Evolutionary conservation across 2,888 invertebrate genomes (phyloP).

Genomic region (Zonitis immaculata): DNA sequence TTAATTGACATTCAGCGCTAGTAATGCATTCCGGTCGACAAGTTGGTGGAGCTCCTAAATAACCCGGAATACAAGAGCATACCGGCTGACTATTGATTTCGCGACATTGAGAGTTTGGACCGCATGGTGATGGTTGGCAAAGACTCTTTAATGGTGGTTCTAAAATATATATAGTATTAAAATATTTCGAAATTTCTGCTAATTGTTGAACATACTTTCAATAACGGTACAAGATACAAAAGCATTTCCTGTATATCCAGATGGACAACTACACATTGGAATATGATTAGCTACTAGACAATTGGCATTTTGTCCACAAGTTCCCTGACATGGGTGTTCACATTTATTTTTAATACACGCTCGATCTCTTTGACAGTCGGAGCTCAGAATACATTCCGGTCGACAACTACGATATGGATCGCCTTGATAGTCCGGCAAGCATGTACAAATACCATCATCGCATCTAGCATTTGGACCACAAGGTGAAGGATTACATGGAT

Average conservation of each 20-base stretch:
- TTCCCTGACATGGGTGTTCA: conserved; percentile 65
- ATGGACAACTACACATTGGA: conserved; percentile 69
- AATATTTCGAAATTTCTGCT: too few species aligned
- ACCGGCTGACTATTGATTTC: conserved; percentile 60
- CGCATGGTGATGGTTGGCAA: conserved; percentile 66
- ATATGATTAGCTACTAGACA: conserved; percentile 72
- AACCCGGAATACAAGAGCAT: conserved; percentile 51
- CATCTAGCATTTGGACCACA: conserved; percentile 70
- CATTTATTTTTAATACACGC: conserved; percentile 68
- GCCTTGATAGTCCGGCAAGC: conserved; percentile 63
- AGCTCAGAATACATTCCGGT: conserved; percentile 70
- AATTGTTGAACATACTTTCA: too few species aligned
- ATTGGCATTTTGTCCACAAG: conserved; percentile 67
- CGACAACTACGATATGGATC: conserved; percentile 65
- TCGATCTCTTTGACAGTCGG: conserved; percentile 64
- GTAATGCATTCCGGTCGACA: conserved; percentile 52
- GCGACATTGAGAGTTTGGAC: conserved; percentile 48
- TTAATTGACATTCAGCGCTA: conserved; percentile 53
- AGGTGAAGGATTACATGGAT: conserved; percentile 52
- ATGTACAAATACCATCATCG: conserved; percentile 62
- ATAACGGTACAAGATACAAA: conserved; percentile 61
- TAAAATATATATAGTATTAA: too few species aligned
- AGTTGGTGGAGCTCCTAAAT: conserved; percentile 53
- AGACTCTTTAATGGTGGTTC: too few species aligned
- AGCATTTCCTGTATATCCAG: conserved; percentile 67